phyloP scores from a whole-genome alignment of 1,140 invertebrate species.

The Pseudomyrmex gracilis region DNA sequence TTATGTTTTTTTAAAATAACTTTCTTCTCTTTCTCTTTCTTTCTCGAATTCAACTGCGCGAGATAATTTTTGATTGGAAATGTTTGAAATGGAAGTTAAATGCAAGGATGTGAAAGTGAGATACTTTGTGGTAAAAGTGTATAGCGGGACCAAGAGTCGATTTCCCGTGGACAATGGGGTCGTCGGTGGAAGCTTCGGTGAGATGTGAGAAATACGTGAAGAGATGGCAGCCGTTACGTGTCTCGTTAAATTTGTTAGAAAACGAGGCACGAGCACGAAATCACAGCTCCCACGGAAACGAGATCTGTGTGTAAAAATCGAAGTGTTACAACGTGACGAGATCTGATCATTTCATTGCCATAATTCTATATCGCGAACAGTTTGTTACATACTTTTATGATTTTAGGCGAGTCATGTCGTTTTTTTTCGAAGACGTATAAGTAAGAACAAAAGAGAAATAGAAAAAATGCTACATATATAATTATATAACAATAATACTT shows the following conservation, averaged over 20 bases:
- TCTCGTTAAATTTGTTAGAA: slow-evolving; percentile 46
- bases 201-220: slow-evolving; percentile 54
- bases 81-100: slow-evolving; percentile 27
- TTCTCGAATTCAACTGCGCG: background rate
- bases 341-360: background rate
- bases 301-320: slow-evolving; percentile 26
- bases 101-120: background rate
- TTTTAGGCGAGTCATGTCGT: no score
- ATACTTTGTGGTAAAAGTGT: slow-evolving; percentile 35
- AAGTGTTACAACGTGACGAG: slow-evolving; percentile 5
- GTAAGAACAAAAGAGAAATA: no score
- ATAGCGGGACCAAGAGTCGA: slow-evolving; percentile 40
- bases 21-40: background rate
- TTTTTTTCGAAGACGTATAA: no score
- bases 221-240: slow-evolving; percentile 39
- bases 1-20: background rate
- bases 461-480: no score
- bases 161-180: slow-evolving; percentile 46
- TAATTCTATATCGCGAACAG: no score
- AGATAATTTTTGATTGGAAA: slow-evolving; percentile 32
- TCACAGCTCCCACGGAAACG: background rate
- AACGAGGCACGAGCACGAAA: slow-evolving; percentile 20
- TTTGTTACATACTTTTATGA: no score
- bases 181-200: background rate
- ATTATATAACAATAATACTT: no score